Evolutionary conservation across 1,140 invertebrate genomes (phyloP), one percentile per base, ranked within the genome.

Genomic region (Calephelis nemesis): DNA sequence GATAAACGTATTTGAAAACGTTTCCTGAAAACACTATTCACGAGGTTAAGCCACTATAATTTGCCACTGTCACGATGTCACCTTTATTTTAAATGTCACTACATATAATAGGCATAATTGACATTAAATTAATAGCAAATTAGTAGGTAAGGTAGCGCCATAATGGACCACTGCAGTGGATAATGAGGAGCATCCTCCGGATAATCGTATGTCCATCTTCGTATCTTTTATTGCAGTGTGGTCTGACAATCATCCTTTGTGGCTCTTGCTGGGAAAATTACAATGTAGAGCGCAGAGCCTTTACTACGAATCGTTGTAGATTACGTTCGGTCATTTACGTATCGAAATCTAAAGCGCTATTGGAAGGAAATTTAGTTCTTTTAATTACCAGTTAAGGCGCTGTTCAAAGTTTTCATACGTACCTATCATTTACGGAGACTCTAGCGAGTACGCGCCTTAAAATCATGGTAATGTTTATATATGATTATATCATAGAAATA

Each of bases 41-140:
- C 75, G 65, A 63, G 54, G 70, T 60, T 52, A 65, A 60, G 40
- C 54, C 75, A 40, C 12, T 87, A 86, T 88, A 88, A 90, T 88
- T 90, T 88, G 65, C 74, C 65, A 11, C 54, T 11, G 54, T 39
- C 54, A 60, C 39, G 52, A 39, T 39, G 54, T 12, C 85, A 87
- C 86, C 88, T 77, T 85, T 86, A 84, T 83, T 84, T 81, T 80
- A 60, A 60, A 60, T 78, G 85, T 83, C 79, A 84, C 75, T 77
- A 73, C 70, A 84, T 80, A 83, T 88, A 87, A 90, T 90, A 84
- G 83, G 87, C 85, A 90, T 90, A 88, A 90, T 88, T 75, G 82
- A 77, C 67, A 84, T 79, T 73, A 87, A 87, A 90, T 83, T 90
- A 88, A 88, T 84, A 83, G 78, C 71, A 85, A 87, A 90, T 90